A percentile compares a stretch with the other conserved stretches of the same genome.
phyloP scores from a whole-genome alignment of 2,113 vertebrate species.

The Pagrus major region DNA sequence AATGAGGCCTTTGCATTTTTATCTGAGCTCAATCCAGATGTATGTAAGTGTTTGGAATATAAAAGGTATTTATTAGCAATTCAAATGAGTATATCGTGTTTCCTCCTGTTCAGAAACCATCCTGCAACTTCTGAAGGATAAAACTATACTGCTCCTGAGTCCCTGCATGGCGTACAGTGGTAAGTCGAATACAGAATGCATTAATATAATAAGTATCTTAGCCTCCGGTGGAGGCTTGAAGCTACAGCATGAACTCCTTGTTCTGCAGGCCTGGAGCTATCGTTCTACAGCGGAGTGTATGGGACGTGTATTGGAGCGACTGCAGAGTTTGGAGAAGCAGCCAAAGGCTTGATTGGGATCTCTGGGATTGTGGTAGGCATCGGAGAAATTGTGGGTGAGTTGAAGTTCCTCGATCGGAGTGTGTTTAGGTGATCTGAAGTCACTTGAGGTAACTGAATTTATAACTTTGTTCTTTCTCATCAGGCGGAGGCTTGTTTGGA shows the following conservation, averaged over 20 bases:
- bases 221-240: slow-evolving; percentile 2
- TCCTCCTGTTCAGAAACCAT: slow-evolving; percentile 87
- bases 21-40: background rate
- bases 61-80: slow-evolving; percentile 25
- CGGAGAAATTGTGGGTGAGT: slow-evolving; percentile 95
- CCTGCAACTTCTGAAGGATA: slow-evolving; percentile 88
- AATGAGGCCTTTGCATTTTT: slow-evolving; percentile 18
- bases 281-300: slow-evolving; percentile 97
- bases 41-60: background rate
- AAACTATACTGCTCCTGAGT: slow-evolving; percentile 92
- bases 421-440: slow-evolving; percentile 14
- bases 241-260: slow-evolving; percentile 3
- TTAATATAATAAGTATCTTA: background rate
- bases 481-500: slow-evolving; percentile 95
- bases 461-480: background rate
- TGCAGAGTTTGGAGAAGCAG: slow-evolving; percentile 88
- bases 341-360: slow-evolving; percentile 95
- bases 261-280: slow-evolving; percentile 91
- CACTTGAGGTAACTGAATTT: background rate
- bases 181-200: slow-evolving; percentile 71
- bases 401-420: background rate
- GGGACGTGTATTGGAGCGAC: slow-evolving; percentile 96
- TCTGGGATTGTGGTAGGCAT: slow-evolving; percentile 95
- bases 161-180: slow-evolving; percentile 96
- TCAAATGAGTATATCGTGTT: slow-evolving; percentile 33